phyloP scores from a whole-genome alignment of 2,888 invertebrate genomes.

The Drosophila limbata region DNA sequence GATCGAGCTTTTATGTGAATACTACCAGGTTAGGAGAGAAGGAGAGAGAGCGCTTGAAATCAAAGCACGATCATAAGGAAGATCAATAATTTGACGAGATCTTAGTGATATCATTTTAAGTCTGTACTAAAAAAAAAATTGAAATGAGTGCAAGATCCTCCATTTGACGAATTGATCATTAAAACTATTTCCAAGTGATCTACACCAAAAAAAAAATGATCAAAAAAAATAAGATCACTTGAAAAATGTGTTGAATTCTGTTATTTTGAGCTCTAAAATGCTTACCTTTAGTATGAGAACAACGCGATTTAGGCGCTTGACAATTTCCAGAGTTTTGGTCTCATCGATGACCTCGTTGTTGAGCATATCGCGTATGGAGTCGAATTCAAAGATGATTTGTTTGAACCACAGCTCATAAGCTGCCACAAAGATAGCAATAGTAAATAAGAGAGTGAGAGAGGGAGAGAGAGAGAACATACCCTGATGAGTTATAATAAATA shows the following conservation, averaged over 20 bases:
- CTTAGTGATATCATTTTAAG: too few species aligned
- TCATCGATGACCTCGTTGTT: conserved; percentile 92
- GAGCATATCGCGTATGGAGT: conserved; percentile 94
- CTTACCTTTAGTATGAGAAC: conserved; percentile 95
- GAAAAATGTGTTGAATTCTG: neutral
- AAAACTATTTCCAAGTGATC: neutral
- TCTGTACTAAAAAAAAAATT: too few species aligned
- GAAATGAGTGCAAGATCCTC: neutral
- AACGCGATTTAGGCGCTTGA: conserved; percentile 95
- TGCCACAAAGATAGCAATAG: conserved; percentile 82
- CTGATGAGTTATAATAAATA: conserved; percentile 99
- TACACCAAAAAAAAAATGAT: too few species aligned
- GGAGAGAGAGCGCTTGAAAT: neutral
- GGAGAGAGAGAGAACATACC: conserved; percentile 86
- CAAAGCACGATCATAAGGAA: neutral
- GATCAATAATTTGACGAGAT: neutral
- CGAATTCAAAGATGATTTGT: conserved; percentile 98
- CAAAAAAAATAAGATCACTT: neutral
- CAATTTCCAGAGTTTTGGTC: conserved; percentile 95
- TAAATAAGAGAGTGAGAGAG: neutral
- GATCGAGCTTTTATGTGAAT: neutral
- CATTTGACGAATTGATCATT: neutral
- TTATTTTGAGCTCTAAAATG: neutral
- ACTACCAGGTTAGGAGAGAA: neutral
- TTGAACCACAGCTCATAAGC: conserved; percentile 99